Conservation (phyloP, 2,888 invertebrate genomes). For the Drosophila aldrichi region DNA sequence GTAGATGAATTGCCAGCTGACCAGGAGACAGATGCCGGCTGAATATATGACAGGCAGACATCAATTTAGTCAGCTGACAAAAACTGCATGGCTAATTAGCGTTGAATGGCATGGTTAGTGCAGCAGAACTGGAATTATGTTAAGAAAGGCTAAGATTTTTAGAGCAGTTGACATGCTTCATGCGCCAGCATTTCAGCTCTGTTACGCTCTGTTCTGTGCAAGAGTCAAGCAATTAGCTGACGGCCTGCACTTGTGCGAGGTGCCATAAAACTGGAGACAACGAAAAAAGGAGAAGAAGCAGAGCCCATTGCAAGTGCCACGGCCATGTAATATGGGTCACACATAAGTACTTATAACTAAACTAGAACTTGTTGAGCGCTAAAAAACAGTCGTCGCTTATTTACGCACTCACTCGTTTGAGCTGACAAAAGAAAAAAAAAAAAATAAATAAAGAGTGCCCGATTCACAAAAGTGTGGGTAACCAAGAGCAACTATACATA, state of each 20-base stretch:
- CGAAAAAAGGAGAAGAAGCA: background rate
- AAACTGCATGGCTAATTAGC: constrained; percentile 33
- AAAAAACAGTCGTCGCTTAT: constrained; percentile 15
- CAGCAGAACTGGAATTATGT: constrained; percentile 62
- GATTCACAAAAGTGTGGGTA: background rate
- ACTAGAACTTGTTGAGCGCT: constrained; percentile 63
- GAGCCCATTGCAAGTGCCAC: constrained; percentile 20
- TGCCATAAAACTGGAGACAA: constrained; percentile 28
- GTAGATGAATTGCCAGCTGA: background rate
- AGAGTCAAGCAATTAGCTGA: constrained; percentile 43
- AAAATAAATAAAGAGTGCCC: constrained; percentile 15
- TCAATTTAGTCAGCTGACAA: background rate
- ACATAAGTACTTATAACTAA: constrained; percentile 49
- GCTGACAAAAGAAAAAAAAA: constrained; percentile 7
- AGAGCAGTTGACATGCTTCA: constrained; percentile 58
- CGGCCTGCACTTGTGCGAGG: constrained; percentile 50
- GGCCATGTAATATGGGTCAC: constrained; percentile 68
- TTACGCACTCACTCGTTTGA: constrained; percentile 18
- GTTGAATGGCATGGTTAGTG: constrained; percentile 61
- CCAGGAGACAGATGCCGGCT: background rate
- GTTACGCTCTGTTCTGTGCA: constrained; percentile 22
- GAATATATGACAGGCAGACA: background rate
- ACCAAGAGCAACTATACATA: constrained; percentile 3
- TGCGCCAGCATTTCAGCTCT: constrained; percentile 8
- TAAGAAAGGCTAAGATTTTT: constrained; percentile 32